phyloP scores from a whole-genome alignment of 1,140 invertebrate species.

The Cydia amplana region DNA sequence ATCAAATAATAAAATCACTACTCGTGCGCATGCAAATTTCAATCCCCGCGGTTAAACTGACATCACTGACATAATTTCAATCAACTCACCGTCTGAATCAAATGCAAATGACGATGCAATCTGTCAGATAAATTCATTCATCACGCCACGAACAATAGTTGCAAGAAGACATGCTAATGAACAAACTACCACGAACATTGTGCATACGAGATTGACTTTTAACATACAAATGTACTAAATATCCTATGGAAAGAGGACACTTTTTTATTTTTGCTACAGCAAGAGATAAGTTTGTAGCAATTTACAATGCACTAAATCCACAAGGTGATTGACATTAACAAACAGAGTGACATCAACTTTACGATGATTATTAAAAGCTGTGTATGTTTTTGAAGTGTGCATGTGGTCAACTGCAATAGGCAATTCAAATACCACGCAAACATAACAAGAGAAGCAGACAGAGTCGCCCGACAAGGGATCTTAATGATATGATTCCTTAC shows the following conservation, averaged over 20 bases:
- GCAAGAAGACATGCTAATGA: slow-evolving; percentile 14
- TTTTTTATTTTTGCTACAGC: background rate
- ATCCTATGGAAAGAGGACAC: background rate
- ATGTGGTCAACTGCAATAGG: background rate
- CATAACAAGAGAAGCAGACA: too few species aligned
- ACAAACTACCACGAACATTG: background rate
- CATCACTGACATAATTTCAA: background rate
- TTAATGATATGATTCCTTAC: too few species aligned
- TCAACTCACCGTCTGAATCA: background rate
- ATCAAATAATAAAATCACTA: background rate
- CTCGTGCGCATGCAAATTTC: background rate
- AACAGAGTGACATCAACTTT: background rate
- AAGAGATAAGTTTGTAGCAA: background rate
- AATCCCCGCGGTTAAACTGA: background rate
- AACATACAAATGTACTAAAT: background rate
- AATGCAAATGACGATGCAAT: slow-evolving; percentile 19
- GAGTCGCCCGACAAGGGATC: too few species aligned
- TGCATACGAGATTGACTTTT: background rate
- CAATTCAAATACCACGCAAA: background rate
- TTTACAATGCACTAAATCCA: slow-evolving; percentile 23
- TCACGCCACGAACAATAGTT: slow-evolving; percentile 17
- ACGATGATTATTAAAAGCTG: background rate
- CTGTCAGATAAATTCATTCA: slow-evolving; percentile 25
- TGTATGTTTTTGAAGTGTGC: background rate
- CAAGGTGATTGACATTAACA: slow-evolving; percentile 31